Base-by-base conservation (phyloP, 2,113 vertebrate genomes). In the Aythya baeri region DNA sequence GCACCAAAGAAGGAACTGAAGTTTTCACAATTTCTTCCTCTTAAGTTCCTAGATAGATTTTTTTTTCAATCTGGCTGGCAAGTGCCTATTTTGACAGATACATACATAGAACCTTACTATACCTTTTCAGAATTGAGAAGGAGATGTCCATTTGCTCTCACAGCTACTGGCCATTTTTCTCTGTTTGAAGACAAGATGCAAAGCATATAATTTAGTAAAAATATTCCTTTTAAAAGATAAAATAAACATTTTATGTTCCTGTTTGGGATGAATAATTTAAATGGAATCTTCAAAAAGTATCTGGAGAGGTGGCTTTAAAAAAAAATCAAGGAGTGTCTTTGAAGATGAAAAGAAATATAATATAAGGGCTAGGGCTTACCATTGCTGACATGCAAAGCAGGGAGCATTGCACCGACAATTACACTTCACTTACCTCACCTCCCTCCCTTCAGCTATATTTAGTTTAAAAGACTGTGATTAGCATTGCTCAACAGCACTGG, bases 111-210 rank as follows among this genome's bases (percentile, higher is more conserved):
- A 75, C 36, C n/a, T 61, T 18, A 3, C 25, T 1, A 4, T 97
- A 99, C 99, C 99, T 99, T 99, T 95, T 99, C 99, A 9, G 99
- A 99, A 94, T 99, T 99, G 66, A 99, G 98, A 20, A 99, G 98
- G 66, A 99, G 98, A 89, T 99, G 99, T 91, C 99, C 99, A n/a
- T 99, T 99, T 75, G 99, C 99, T 96, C 99, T 98, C 73, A 99
- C 99, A 67, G 99, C 98, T 86, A 98, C 96, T 49, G 99, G 99
- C 99, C 99, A 99, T 85, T 99, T 99, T 32, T 97, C 98, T 97
- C 99, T 99, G 95, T 95, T 86, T 77, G 44, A 93, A 89, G 62
- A 83, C 34, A 94, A 91, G 61, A 89, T 2, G 88, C 7, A 92
- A 41, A 85, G 38, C 31, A 46, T 77, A 86, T 55, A 26, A 34